A percentile compares a stretch with the other conserved stretches of the same genome.
Evolutionary conservation across 2,113 vertebrate species (phyloP).

Genomic region (Oryzias curvinotus): DNA sequence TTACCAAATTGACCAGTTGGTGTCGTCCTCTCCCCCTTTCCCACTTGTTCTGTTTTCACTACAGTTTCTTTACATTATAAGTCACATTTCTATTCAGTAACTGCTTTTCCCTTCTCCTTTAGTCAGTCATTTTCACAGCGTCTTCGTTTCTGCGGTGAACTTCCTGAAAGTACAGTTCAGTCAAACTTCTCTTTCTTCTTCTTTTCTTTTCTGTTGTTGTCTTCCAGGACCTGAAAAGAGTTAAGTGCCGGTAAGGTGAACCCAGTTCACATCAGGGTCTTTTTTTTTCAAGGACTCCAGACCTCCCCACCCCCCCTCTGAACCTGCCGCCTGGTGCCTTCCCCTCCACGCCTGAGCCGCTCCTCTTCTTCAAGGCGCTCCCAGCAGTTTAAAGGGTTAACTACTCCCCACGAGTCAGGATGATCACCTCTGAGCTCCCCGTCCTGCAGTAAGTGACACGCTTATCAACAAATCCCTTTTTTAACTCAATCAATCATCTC

Average conservation of each 20-base stretch:
- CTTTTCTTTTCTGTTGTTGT: not conserved
- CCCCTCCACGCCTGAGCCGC: slow-evolving; percentile 15
- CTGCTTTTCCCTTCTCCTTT: too few relatives aligned
- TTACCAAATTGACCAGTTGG: slow-evolving; percentile 77
- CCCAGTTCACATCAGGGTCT: slow-evolving; percentile 40
- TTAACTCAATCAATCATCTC: too few relatives aligned
- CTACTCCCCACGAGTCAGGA: slow-evolving; percentile 65
- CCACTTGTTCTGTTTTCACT: not conserved
- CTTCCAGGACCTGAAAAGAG: slow-evolving; percentile 49
- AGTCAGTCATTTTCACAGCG: too few relatives aligned
- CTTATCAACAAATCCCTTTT: too few relatives aligned
- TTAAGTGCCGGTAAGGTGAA: slow-evolving; percentile 46
- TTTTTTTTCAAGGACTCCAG: slow-evolving; percentile 28
- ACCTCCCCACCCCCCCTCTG: slow-evolving; percentile 13
- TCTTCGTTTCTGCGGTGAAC: not conserved
- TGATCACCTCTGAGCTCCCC: slow-evolving; percentile 97
- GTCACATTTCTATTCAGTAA: too few relatives aligned
- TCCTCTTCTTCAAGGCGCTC: slow-evolving; percentile 18
- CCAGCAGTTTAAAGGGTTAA: slow-evolving; percentile 11
- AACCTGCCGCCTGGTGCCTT: slow-evolving; percentile 9
- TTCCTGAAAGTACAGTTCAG: not conserved
- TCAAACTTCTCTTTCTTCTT: too few relatives aligned
- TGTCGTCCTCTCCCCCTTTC: slow-evolving; percentile 68
- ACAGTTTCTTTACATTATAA: slow-evolving; percentile 9
- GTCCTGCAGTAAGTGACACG: slow-evolving; percentile 89